Base-by-base conservation (phyloP, 2,888 invertebrate species). In the Arge pagana region DNA sequence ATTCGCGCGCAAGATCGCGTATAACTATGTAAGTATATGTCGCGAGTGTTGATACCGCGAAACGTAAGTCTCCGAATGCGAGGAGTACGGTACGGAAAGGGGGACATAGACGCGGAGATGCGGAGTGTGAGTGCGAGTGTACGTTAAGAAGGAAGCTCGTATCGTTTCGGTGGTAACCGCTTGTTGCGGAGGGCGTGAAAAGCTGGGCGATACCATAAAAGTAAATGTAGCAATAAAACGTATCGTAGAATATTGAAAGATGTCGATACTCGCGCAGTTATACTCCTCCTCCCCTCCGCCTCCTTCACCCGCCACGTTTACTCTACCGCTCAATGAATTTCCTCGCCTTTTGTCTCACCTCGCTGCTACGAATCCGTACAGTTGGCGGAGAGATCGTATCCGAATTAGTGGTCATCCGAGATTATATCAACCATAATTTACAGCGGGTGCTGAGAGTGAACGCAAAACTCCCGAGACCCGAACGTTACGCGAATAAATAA, bases 171-270 rank as follows among this genome's bases (percentile, higher is more conserved):
- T 52, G 55, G 59, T 57, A 60, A 59, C 54, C 56, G 56, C 33
- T 58, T 49, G 39, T n/a, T 6, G n/a, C n/a, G n/a, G 52, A 57
- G 59, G 55, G 59, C 58, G 58, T 59, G 56, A 62, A 56, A 60
- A 60, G 60, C 60, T 53, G 51, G 60, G 54, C 60, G 60, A 59
- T 60, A 60, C 59, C 62, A 59, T 62, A 60, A 62, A 62, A 66
- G 64, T 65, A 63, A 64, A 65, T 63, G 60, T 58, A 56, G 59
- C 59, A 62, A 61, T 63, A 60, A 60, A 61, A 61, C 58, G 59
- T 63, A 61, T 56, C 60, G 58, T 54, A 55, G 61, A 63, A 64
- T 60, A 63, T 60, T 60, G 63, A 63, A 60, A 56, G 55, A 42
- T 41, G 35, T 45, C 45, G 45, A 45, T 45, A 45, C 21, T 23